A percentile compares a stretch with the other conserved stretches of the same genome.
These are phyloP conservation scores for Luperina testacea DNA, from an alignment of 2,888 invertebrate genomes.

Conservation along the genomic window DNA sequence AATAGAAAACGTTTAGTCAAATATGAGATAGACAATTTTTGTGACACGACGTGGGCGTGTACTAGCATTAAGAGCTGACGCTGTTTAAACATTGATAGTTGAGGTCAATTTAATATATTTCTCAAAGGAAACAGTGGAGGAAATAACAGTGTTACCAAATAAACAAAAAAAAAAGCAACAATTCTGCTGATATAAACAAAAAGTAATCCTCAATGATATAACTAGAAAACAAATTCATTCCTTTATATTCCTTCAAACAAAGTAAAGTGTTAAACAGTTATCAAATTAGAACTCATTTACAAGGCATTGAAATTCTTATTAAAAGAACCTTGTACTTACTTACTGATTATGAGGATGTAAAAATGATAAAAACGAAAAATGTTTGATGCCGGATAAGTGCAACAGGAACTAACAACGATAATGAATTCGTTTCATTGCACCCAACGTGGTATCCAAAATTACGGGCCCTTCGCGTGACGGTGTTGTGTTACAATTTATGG, in stretches of 20 bases:
- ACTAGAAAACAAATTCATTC: conserved; percentile 12
- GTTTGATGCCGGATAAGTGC: conserved; percentile 47
- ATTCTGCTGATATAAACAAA: conserved; percentile 32
- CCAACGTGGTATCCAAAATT: conserved; percentile 65
- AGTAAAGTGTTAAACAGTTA: conserved; percentile 30
- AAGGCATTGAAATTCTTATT: conserved; percentile 36
- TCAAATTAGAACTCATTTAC: conserved; percentile 52
- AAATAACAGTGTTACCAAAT: conserved; percentile 21
- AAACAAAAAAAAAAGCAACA: conserved; percentile 31
- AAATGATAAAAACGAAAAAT: conserved; percentile 22
- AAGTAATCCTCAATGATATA: conserved; percentile 2
- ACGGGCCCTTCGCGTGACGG: conserved; percentile 79
- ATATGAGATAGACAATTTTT: conserved; percentile 59
- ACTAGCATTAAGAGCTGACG: conserved; percentile 75
- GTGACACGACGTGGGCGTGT: conserved; percentile 77
- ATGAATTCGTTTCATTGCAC: conserved; percentile 59
- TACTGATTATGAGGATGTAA: conserved; percentile 26
- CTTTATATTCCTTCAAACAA: conserved; percentile 10
- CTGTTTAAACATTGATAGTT: conserved; percentile 72
- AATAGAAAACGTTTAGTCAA: conserved; percentile 49
- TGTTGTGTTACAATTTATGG: conserved; percentile 78
- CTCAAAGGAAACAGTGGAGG: conserved; percentile 61
- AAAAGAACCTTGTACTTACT: conserved; percentile 20
- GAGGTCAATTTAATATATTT: conserved; percentile 73
- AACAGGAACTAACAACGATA: conserved; percentile 53